phyloP scores from a whole-genome alignment of 2,113 vertebrate genomes.

The Rostratula benghalensis region DNA sequence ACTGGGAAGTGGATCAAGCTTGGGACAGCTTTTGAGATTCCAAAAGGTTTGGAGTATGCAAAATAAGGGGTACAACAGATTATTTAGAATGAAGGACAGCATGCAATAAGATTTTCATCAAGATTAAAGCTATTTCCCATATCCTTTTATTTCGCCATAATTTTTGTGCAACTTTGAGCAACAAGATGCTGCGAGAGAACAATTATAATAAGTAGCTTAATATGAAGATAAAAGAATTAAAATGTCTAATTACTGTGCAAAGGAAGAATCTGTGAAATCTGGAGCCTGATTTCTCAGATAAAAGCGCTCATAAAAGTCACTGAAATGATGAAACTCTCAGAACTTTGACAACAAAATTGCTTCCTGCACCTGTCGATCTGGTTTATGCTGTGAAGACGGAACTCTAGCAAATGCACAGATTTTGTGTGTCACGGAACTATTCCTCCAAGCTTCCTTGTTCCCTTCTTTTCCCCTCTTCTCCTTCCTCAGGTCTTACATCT shows the following conservation, averaged over 20 bases:
- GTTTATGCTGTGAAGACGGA: not conserved
- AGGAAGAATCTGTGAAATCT: not conserved
- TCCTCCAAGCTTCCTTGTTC: not conserved
- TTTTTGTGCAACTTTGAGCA: not conserved
- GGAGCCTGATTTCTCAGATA: not conserved
- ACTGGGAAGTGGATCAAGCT: not conserved
- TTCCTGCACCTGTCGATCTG: not conserved
- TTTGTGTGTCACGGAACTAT: not conserved
- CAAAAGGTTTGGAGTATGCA: fast-evolving
- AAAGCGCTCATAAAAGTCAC: not conserved
- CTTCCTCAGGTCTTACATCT: not conserved
- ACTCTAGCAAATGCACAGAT: not conserved
- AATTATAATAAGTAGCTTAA: not conserved
- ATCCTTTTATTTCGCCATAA: not conserved
- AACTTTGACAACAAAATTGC: not conserved
- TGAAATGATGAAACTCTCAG: not conserved
- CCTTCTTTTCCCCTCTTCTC: not conserved
- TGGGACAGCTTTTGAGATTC: not conserved
- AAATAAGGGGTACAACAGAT: not conserved
- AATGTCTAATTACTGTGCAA: not conserved
- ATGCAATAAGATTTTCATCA: not conserved
- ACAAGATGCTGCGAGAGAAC: not conserved
- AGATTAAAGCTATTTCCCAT: not conserved
- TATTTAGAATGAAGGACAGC: not conserved
- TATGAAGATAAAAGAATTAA: not conserved